These are phyloP conservation scores for Lamellibrachia columna DNA, from an alignment of 2,888 invertebrate genomes.

Conservation along the genomic window DNA sequence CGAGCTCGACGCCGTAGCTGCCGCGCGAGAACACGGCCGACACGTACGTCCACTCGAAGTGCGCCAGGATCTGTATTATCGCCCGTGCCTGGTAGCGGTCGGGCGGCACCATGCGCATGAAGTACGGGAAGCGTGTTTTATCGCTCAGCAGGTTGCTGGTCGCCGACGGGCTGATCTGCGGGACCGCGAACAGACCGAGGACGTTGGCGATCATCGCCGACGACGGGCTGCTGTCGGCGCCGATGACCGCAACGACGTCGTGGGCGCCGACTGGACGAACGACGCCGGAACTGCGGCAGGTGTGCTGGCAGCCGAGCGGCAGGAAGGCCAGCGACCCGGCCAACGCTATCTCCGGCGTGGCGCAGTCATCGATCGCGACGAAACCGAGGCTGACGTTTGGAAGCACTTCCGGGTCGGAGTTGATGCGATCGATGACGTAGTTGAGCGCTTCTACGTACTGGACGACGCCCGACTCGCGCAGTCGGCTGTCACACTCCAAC, in stretches of 20 bases:
- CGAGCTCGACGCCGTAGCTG: conserved; percentile 53
- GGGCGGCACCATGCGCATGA: conserved; percentile 57
- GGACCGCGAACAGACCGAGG: conserved; percentile 49
- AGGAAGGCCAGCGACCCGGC: conserved; percentile 39
- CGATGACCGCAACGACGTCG: conserved; percentile 55
- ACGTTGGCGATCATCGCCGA: conserved; percentile 54
- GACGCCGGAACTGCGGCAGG: background rate
- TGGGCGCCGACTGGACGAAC: conserved; percentile 34
- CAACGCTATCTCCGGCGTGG: conserved; percentile 48
- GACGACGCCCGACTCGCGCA: conserved; percentile 45
- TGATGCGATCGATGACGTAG: conserved; percentile 48
- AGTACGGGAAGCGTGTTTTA: conserved; percentile 52
- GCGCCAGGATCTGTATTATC: conserved; percentile 47
- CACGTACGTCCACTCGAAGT: conserved; percentile 79
- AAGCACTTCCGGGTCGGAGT: conserved; percentile 34
- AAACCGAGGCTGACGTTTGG: conserved; percentile 45
- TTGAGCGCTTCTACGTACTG: conserved; percentile 50
- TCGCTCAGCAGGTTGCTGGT: conserved; percentile 55
- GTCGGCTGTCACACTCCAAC: conserved; percentile 36
- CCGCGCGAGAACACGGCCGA: conserved; percentile 81
- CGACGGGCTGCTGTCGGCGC: conserved; percentile 52
- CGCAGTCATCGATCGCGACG: conserved; percentile 52
- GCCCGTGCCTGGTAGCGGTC: conserved; percentile 54
- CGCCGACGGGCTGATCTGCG: conserved; percentile 54
- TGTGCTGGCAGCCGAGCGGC: background rate